phyloP scores from a whole-genome alignment of 1,140 invertebrate genomes.

The Lysiphlebus fabarum region DNA sequence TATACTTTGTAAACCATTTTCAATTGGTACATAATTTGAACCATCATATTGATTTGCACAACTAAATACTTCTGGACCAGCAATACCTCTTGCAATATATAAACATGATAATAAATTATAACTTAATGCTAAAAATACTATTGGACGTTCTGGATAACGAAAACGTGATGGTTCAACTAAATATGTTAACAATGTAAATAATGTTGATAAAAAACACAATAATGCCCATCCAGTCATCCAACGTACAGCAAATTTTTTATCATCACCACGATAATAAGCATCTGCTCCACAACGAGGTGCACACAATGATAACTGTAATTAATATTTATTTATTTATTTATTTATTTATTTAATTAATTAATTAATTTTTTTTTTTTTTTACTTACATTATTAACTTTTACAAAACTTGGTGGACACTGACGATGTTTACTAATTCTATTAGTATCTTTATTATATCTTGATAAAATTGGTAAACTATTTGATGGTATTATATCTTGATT shows the following conservation, averaged over 20 bases:
- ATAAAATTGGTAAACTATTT: too few species aligned
- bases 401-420: conserved; percentile 55
- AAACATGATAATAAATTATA: conserved; percentile 74
- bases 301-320: conserved; percentile 48
- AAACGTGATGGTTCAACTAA: conserved; percentile 80
- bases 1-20: conserved; percentile 71
- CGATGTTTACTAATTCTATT: conserved; percentile 39
- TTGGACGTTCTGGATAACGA: conserved; percentile 79
- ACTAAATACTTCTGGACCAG: conserved; percentile 62
- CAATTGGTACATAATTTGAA: conserved; percentile 57
- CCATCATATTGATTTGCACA: conserved; percentile 57
- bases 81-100: conserved; percentile 66
- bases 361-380: too few species aligned
- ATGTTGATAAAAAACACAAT: conserved; percentile 79
- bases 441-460: too few species aligned
- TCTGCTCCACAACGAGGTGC: conserved; percentile 66
- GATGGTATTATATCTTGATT: too few species aligned
- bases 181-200: conserved; percentile 84
- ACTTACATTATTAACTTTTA: conserved; percentile 49
- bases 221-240: conserved; percentile 84
- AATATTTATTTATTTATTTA: conserved; percentile 8
- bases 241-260: conserved; percentile 72
- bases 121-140: conserved; percentile 83
- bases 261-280: conserved; percentile 68
- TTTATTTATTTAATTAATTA: not conserved